phyloP scores from a whole-genome alignment of 2,113 vertebrate genomes.

The Cyprinodon variegatus region DNA sequence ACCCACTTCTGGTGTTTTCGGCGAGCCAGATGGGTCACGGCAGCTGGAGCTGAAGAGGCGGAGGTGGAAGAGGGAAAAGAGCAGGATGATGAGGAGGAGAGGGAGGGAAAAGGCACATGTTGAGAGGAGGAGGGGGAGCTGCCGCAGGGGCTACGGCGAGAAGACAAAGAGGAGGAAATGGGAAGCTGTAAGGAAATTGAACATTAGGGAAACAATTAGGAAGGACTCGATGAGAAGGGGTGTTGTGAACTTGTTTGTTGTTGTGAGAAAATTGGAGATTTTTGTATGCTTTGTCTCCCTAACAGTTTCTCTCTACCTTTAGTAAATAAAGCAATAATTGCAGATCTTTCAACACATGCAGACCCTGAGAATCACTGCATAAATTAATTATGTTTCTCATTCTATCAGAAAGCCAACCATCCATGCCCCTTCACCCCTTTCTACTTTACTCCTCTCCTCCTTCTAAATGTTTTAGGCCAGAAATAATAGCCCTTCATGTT shows the following conservation, averaged over 20 bases:
- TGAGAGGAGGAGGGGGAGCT: background rate
- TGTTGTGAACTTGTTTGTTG: background rate
- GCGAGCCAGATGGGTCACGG: constrained; percentile 72
- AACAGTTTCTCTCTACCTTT: constrained; percentile 8
- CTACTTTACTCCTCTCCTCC: constrained; percentile 29
- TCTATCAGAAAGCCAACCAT: constrained; percentile 58
- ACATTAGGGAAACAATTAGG: constrained; percentile 5
- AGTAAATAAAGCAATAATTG: constrained; percentile 55
- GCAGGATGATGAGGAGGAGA: constrained; percentile 24
- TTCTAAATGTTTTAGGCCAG: constrained; percentile 64
- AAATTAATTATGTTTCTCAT: constrained; percentile 71
- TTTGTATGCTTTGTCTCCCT: constrained; percentile 29
- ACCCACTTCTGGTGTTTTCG: constrained; percentile 79
- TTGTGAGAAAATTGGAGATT: constrained; percentile 1
- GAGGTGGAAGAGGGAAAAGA: constrained; percentile 44
- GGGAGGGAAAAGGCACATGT: constrained; percentile 6
- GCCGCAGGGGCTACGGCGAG: background rate
- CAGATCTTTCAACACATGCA: constrained; percentile 40
- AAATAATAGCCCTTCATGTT: constrained; percentile 63
- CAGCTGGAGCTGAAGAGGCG: constrained; percentile 65
- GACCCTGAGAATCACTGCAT: constrained; percentile 51
- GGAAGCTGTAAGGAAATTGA: background rate
- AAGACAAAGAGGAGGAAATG: constrained; percentile 13
- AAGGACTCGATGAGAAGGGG: background rate
- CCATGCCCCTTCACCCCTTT: constrained; percentile 23